Evolutionary conservation across 2,888 invertebrate genomes (phyloP).

Genomic region (Hirtodrosophila cameraria): DNA sequence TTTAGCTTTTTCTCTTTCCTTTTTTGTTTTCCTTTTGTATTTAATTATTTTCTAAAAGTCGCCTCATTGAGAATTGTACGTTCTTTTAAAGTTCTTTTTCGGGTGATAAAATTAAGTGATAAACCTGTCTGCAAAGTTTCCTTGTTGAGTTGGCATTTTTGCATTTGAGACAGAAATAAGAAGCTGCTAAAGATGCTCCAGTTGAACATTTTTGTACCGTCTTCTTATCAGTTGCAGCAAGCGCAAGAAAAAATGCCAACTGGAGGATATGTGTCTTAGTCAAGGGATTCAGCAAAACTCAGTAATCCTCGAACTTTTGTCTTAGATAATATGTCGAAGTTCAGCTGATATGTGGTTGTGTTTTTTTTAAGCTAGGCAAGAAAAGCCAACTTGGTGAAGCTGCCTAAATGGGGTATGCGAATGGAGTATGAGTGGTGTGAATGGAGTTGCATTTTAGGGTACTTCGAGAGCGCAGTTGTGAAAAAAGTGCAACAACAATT

Average conservation of each 20-base stretch:
- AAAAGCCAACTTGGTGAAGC: background rate
- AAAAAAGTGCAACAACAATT: too few species aligned
- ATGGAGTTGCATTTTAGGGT: too few species aligned
- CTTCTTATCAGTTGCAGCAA: slow-evolving; percentile 47
- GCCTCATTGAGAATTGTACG: slow-evolving; percentile 57
- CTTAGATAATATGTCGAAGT: slow-evolving; percentile 32
- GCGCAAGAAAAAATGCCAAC: slow-evolving; percentile 8
- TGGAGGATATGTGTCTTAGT: slow-evolving; percentile 32
- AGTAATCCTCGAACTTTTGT: slow-evolving; percentile 16
- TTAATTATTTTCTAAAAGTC: slow-evolving; percentile 65
- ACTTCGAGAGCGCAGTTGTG: too few species aligned
- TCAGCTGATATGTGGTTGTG: slow-evolving; percentile 3
- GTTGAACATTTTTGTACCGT: slow-evolving; percentile 30
- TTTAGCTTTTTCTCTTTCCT: slow-evolving; percentile 1
- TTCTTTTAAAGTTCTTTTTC: slow-evolving; percentile 45
- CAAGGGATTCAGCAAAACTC: slow-evolving; percentile 19
- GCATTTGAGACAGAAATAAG: slow-evolving; percentile 43
- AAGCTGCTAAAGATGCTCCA: background rate
- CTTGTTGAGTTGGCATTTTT: slow-evolving; percentile 59
- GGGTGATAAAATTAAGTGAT: slow-evolving; percentile 74
- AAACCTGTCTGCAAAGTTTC: slow-evolving; percentile 79
- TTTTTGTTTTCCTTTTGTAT: slow-evolving; percentile 45
- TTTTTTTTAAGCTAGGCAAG: background rate
- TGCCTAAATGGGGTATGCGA: too few species aligned
- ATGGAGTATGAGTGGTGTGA: too few species aligned